phyloP scores from a whole-genome alignment of 2,113 vertebrate genomes.

The Camelus dromedarius region DNA sequence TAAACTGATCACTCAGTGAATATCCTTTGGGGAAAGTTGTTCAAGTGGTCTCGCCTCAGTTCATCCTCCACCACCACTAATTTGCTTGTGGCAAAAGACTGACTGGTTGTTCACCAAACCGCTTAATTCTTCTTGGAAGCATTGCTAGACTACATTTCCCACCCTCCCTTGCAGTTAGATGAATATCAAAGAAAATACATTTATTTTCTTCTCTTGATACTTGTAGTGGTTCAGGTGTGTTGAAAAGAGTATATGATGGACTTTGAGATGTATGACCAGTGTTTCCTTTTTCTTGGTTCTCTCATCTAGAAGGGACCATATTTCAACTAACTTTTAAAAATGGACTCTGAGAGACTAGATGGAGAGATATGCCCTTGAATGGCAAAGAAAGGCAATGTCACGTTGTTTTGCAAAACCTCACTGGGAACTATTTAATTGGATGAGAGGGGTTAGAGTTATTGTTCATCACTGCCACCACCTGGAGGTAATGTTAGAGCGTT shows the following conservation, averaged over 20 bases:
- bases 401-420: not conserved
- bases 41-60: not conserved
- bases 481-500: constrained; percentile 51
- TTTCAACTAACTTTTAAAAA: constrained; percentile 20
- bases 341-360: not conserved
- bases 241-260: not conserved
- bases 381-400: constrained; percentile 42
- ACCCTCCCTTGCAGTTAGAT: constrained; percentile 22
- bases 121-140: not conserved
- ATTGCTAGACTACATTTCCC: constrained; percentile 7
- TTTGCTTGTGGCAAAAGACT: constrained; percentile 24
- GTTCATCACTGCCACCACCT: constrained; percentile 41
- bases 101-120: not conserved
- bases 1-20: not conserved
- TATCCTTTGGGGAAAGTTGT: not conserved
- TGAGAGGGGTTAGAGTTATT: constrained; percentile 56
- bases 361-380: not conserved
- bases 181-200: not conserved
- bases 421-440: constrained; percentile 51
- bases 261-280: not conserved
- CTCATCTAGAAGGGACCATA: not conserved
- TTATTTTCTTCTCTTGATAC: constrained; percentile 29
- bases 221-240: not conserved
- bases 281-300: constrained; percentile 23
- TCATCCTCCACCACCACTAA: not conserved